Evolutionary conservation across 2,113 vertebrate genomes (phyloP).

Genomic region (Gallinago jamesoni): DNA sequence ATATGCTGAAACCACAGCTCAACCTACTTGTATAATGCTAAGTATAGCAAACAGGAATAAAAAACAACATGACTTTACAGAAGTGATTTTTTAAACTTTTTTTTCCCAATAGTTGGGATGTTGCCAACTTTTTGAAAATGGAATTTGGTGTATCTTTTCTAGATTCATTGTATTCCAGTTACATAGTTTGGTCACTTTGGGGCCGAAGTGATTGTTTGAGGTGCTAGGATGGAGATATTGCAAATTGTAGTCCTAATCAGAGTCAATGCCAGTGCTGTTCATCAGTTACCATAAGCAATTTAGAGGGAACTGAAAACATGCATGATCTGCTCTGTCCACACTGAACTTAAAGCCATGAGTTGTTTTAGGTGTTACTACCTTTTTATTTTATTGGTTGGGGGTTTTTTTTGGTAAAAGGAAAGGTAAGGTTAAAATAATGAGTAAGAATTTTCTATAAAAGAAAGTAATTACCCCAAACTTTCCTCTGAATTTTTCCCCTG

Average conservation of each 20-base stretch:
- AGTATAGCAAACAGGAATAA: background rate
- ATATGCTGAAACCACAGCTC: background rate
- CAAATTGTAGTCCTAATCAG: background rate
- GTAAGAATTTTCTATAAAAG: background rate
- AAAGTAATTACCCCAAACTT: background rate
- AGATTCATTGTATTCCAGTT: background rate
- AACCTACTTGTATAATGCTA: background rate
- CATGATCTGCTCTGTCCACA: background rate
- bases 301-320: background rate
- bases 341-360: background rate
- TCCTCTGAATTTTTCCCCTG: background rate
- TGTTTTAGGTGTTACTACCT: background rate
- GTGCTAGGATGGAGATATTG: background rate
- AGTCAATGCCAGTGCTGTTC: background rate
- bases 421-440: background rate
- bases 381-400: too few species aligned
- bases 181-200: background rate
- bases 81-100: background rate
- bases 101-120: rapidly evolving
- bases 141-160: background rate
- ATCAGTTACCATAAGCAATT: rapidly evolving
- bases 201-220: background rate
- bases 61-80: background rate
- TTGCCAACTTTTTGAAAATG: background rate
- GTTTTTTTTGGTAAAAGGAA: background rate